These are phyloP conservation scores for Portevinia maculata DNA, from an alignment of 2,888 invertebrate genomes.

Conservation along the genomic window DNA sequence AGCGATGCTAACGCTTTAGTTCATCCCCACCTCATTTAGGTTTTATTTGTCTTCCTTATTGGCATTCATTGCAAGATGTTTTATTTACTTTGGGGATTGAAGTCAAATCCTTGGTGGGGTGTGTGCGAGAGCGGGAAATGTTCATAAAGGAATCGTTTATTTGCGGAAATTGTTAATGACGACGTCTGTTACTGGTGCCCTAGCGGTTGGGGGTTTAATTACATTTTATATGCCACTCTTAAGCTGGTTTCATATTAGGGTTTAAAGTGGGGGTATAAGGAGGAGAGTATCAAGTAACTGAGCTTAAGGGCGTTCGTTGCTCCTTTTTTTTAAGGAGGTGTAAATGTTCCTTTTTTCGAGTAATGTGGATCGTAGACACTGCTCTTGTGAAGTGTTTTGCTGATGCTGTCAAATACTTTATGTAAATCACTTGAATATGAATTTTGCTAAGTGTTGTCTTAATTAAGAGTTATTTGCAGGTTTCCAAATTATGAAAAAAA, in stretches of 20 bases:
- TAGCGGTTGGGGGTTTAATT: slow-evolving; percentile 53
- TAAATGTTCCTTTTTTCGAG: background rate
- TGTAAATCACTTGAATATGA: background rate
- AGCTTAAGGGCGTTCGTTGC: slow-evolving; percentile 45
- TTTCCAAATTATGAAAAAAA: too few species aligned
- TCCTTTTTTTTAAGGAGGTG: slow-evolving; percentile 25
- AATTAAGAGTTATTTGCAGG: slow-evolving; percentile 41
- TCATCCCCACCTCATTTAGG: background rate
- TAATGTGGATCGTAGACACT: background rate
- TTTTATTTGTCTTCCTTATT: slow-evolving; percentile 35
- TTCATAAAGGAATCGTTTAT: slow-evolving; percentile 63
- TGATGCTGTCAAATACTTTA: slow-evolving; percentile 38
- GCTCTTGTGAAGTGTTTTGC: background rate
- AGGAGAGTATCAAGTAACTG: background rate
- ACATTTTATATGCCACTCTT: slow-evolving; percentile 53
- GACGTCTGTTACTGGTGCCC: slow-evolving; percentile 46
- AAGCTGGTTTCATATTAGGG: slow-evolving; percentile 37
- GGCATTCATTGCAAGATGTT: slow-evolving; percentile 61
- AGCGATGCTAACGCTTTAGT: slow-evolving; percentile 12
- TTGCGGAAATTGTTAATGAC: slow-evolving; percentile 61
- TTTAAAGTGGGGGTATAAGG: slow-evolving; percentile 15
- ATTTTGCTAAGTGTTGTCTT: slow-evolving; percentile 6
- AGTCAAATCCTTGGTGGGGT: slow-evolving; percentile 34
- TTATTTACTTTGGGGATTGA: slow-evolving; percentile 58
- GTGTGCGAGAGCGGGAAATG: slow-evolving; percentile 4